Evolutionary conservation across 2,797 vertebrate genomes (phyloP), one percentile per base, ranked within the genome.

Genomic region (Brotula barbata): DNA sequence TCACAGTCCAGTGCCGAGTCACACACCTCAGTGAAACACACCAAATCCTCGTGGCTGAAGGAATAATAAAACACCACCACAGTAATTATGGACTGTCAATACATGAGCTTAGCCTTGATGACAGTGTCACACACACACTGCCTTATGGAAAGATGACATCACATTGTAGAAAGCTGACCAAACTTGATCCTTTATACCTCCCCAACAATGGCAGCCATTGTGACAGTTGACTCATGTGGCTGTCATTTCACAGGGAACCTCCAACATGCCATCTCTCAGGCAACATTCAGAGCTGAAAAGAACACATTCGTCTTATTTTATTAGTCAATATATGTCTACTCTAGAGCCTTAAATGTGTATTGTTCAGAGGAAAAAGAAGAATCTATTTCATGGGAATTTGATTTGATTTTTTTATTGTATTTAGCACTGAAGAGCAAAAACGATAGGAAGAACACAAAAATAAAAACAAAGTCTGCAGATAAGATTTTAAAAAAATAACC

Each of bases 121-220:
- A 76, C 80, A 71, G 39, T 43, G 21, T 75, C 63, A 68, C 62
- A 63, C 49, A 40, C 37, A 23, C 22, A 34, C 13, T 37, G 51
- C 23, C 17, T 62, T 62, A 60, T 59, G 62, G 25, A 60, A 48
- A 41, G 73, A 74, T 82, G 67, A 85, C 77, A 65, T 84, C 72
- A 84, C 59, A 16, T 60, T 1, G 3, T 41, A 68, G 68, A 77
- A 77, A 88, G 74, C 69, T 72, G 68, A 85, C 82, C 83, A 74
- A 83, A 88, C 83, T 81, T 45, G 80, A 86, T 88, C 56, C 64
- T 82, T 80, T 47, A 61, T 56, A 80, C 46, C 12, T 56, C 11
- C 14, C 43, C n/a, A 62, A 89, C 82, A 87, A 81, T 74, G 54
- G 58, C 71, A 49, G 43, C 50, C 46, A 66, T 78, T 85, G 15